A percentile compares a stretch with the other conserved stretches of the same genome.
These are phyloP conservation scores for Morone saxatilis DNA, from an alignment of 2,113 vertebrate genomes.

Conservation along the genomic window DNA sequence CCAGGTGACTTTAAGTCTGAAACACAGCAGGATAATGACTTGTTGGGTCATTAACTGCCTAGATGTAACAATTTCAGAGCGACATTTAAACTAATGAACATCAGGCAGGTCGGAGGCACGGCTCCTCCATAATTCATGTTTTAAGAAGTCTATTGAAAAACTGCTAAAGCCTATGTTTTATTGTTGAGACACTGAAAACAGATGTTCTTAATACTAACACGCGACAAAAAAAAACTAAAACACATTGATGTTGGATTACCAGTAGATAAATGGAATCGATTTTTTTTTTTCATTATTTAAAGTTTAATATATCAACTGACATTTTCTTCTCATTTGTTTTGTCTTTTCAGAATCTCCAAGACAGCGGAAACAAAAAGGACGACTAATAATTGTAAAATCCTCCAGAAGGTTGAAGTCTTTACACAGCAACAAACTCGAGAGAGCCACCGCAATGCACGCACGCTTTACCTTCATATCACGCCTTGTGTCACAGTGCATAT, in stretches of 20 bases:
- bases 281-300: background rate
- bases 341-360: conserved; percentile 68
- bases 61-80: background rate
- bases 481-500: conserved; percentile 11
- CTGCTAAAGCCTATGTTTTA: background rate
- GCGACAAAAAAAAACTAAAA: too few relatives aligned
- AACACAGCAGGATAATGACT: conserved; percentile 3
- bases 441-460: conserved; percentile 9
- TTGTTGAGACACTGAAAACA: background rate
- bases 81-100: background rate
- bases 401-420: background rate
- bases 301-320: background rate
- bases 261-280: background rate
- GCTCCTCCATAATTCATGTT: background rate
- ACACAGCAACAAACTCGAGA: background rate
- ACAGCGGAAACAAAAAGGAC: conserved; percentile 74
- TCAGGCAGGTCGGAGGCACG: background rate
- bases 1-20: conserved; percentile 83
- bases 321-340: background rate
- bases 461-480: conserved; percentile 3
- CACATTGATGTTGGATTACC: too few relatives aligned
- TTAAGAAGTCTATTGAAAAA: background rate
- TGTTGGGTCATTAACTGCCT: background rate
- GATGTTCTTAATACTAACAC: background rate
- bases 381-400: conserved; percentile 49